Evolutionary conservation across 2,888 invertebrate genomes (phyloP).

Genomic region (Eupithecia subumbrata): DNA sequence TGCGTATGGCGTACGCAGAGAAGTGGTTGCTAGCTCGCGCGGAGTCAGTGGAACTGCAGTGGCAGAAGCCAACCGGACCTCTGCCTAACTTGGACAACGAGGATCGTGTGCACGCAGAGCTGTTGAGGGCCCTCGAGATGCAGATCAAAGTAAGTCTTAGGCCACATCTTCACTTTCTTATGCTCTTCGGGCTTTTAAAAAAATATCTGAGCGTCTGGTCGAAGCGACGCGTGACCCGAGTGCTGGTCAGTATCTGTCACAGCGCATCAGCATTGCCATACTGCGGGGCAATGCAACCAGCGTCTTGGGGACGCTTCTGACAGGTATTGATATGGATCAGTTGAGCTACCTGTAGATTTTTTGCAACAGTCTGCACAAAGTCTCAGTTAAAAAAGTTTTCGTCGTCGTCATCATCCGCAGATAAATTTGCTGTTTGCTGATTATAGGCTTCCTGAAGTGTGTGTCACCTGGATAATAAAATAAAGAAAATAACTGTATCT

Average conservation of each 20-base stretch:
- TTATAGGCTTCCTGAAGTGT: neutral
- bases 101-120: constrained; percentile 66
- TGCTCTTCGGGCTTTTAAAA: too few species aligned
- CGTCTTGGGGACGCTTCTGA: too few species aligned
- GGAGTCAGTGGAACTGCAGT: constrained; percentile 63
- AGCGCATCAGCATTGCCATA: too few species aligned
- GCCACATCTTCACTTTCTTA: too few species aligned
- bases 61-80: constrained; percentile 49
- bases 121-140: constrained; percentile 63
- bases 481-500: neutral
- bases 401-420: neutral
- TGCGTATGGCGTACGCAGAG: constrained; percentile 67
- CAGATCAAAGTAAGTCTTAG: constrained; percentile 61
- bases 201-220: too few species aligned
- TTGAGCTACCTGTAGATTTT: too few species aligned
- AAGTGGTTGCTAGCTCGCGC: constrained; percentile 70
- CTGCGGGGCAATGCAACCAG: too few species aligned
- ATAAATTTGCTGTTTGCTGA: neutral
- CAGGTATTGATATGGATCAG: too few species aligned
- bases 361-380: too few species aligned
- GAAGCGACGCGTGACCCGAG: too few species aligned
- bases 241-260: too few species aligned
- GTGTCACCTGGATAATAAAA: neutral
- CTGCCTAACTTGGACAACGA: constrained; percentile 62
- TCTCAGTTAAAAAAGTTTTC: too few species aligned